Base-by-base conservation (phyloP, 1,140 invertebrate species). In the Listronotus bonariensis region DNA sequence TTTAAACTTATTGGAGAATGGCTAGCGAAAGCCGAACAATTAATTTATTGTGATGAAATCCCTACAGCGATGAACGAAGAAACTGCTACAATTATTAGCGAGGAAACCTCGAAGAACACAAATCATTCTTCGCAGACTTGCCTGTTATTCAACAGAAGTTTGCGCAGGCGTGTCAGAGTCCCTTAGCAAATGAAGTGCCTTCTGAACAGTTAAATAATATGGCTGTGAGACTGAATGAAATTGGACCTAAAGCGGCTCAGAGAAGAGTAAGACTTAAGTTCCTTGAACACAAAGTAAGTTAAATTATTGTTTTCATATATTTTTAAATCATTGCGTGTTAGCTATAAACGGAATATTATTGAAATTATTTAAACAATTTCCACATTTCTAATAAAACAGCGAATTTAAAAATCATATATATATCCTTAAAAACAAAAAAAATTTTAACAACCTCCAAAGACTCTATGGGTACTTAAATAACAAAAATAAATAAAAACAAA, bases 81-180 rank as follows among this genome's bases (percentile, higher is more conserved):
- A 80, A 92, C 92, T 38, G 92, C 92, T 5, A 86, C 88, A 38
- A 87, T 93, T 57, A 91, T 96, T 48, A 93, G 91, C 69, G 85
- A 87, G 66, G 95, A n/a, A n/a, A 95, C 79, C 78, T 96, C 40
- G 91, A 95, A 77, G 91, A 95, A 73, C 94, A 97, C 74, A 95
- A 90, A 76, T 83, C 84, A 42, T 96, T 96, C 80, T 97, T 97
- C 78, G 85, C 88, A 63, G 88, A 95, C 71, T 79, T 95, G 48
- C 89, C 92, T 2, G 81, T 84, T 11, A 85, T 95, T 49, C 80
- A 89, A 63, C 84, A 89, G 55, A 87, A 90, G 77, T 96, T 97
- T 74, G 83, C 89, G 57, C 80, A 84, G 61, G 87, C 84, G 5
- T 85, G 85, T 71, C 80, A 80, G 46, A 87, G 85, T 17, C 81